Evolutionary conservation across 2,797 vertebrate genomes (phyloP).

Genomic region (Chaetodon trifasciatus): DNA sequence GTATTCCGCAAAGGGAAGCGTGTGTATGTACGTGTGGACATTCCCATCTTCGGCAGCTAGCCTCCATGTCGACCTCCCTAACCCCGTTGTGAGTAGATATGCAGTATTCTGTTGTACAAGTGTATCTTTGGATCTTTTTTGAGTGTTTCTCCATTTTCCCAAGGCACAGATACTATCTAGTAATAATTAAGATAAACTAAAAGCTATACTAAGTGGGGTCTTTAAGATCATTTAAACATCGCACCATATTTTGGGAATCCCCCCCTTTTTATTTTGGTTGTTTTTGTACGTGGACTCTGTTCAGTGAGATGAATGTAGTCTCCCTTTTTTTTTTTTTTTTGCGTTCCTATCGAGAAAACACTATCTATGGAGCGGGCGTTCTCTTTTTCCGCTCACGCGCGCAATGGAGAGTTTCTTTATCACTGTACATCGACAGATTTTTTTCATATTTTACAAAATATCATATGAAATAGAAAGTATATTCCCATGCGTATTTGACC

Average conservation of each 20-base stretch:
- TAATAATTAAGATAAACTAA: conserved; percentile 77
- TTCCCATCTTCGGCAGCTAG: conserved; percentile 94
- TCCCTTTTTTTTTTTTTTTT: conserved; percentile 51
- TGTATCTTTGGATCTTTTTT: conserved; percentile 90
- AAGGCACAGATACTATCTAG: conserved; percentile 84
- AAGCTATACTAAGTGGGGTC: conserved; percentile 84
- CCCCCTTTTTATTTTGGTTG: conserved; percentile 52
- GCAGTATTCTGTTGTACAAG: conserved; percentile 94
- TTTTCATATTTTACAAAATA: conserved; percentile 89
- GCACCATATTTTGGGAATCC: conserved; percentile 86
- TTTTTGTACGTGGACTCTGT: conserved; percentile 88
- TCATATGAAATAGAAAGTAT: conserved; percentile 89
- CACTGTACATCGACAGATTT: conserved; percentile 86
- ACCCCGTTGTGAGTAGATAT: conserved; percentile 91
- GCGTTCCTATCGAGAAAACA: conserved; percentile 81
- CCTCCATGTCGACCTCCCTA: conserved; percentile 87
- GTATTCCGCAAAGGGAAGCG: conserved; percentile 85
- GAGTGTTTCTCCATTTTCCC: conserved; percentile 89
- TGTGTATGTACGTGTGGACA: conserved; percentile 84
- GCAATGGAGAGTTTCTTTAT: conserved; percentile 87
- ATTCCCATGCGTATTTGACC: conserved; percentile 91
- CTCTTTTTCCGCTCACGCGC: conserved; percentile 84
- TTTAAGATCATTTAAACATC: conserved; percentile 88
- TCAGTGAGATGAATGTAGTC: conserved; percentile 94
- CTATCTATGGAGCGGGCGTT: conserved; percentile 86